Evolutionary conservation across 2,888 invertebrate species (phyloP), one percentile per base, ranked within the genome.

Genomic region (Coecobrya sp.): DNA sequence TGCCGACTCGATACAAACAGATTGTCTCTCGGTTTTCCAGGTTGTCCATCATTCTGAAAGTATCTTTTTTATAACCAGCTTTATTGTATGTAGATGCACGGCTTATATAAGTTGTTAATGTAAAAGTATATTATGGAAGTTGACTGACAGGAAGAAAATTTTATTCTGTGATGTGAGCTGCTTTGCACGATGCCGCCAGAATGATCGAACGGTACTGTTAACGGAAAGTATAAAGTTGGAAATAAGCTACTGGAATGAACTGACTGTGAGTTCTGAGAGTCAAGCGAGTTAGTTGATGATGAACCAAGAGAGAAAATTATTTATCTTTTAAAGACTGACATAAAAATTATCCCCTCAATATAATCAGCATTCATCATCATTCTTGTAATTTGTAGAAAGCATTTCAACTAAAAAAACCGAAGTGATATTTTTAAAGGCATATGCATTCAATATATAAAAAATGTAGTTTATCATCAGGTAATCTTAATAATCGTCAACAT

Each of bases 21-120:
- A 81, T 89, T 89, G 62, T 62, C 89, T 89, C 87, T 88, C 87
- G 65, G 49, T 76, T 30, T 42, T 49, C 27, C 30, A 82, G 65
- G 16, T 36, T 79, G 88, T 81, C 85, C 25, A 79, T 79, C 76
- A 79, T 22, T 36, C 73, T n/a, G 3, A 1, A 3, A 7, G 36
- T n/a, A 1, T 42, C 25, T 65, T 3, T 27, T 16, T 13, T 30
- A 4, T 7, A 2, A 36, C 36, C 36, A 22, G 36, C n/a, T 73
- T 16, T 3, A 30, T n/a, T 16, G 27, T n/a, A 10, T 7, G 5
- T 2, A 27, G 30, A 27, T 4, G 11, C 7, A 1, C 1, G 73
- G n/a, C n/a, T n/a, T n/a, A n/a, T 22, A 30, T 19, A 73, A 81
- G 13, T 1, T 52, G 27, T 22, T 8, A 22, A 11, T 1, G 25